Evolutionary conservation across 2,888 invertebrate genomes (phyloP).

Genomic region (Cheilosia vernalis): DNA sequence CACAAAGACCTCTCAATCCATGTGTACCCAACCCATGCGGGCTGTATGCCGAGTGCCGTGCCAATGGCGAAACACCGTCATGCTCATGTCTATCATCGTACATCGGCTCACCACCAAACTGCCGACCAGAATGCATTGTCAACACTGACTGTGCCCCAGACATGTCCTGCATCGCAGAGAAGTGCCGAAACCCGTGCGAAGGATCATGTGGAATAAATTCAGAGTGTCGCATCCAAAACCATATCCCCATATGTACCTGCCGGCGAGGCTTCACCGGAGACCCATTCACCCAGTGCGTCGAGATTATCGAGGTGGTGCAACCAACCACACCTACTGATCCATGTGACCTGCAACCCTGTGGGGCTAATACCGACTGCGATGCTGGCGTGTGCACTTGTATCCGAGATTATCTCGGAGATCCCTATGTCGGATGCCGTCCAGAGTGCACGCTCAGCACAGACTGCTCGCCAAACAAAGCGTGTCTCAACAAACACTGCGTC

Average conservation of each 20-base stretch:
- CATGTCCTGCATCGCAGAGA: constrained; percentile 88
- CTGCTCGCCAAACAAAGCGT: constrained; percentile 88
- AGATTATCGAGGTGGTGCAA: constrained; percentile 84
- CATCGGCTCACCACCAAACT: constrained; percentile 88
- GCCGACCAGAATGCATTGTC: constrained; percentile 87
- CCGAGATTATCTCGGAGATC: constrained; percentile 87
- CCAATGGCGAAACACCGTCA: constrained; percentile 85
- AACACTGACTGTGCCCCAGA: constrained; percentile 87
- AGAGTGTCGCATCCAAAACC: constrained; percentile 88
- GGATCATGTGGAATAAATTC: constrained; percentile 90
- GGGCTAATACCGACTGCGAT: constrained; percentile 89
- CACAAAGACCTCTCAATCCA: constrained; percentile 83
- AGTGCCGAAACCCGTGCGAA: constrained; percentile 88
- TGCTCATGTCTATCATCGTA: constrained; percentile 87
- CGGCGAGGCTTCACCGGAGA: constrained; percentile 87
- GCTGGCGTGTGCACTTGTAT: constrained; percentile 87
- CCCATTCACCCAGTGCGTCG: constrained; percentile 86
- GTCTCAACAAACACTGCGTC: constrained; percentile 88
- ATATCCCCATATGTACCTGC: constrained; percentile 88
- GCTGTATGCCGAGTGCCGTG: constrained; percentile 87
- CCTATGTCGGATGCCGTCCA: constrained; percentile 87
- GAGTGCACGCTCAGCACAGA: constrained; percentile 90
- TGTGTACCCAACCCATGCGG: constrained; percentile 91
- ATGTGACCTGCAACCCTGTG: constrained; percentile 90
- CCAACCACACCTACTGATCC: constrained; percentile 87